Conservation (phyloP, 2,888 invertebrate species). For the Glyphotaelius pellucidus region DNA sequence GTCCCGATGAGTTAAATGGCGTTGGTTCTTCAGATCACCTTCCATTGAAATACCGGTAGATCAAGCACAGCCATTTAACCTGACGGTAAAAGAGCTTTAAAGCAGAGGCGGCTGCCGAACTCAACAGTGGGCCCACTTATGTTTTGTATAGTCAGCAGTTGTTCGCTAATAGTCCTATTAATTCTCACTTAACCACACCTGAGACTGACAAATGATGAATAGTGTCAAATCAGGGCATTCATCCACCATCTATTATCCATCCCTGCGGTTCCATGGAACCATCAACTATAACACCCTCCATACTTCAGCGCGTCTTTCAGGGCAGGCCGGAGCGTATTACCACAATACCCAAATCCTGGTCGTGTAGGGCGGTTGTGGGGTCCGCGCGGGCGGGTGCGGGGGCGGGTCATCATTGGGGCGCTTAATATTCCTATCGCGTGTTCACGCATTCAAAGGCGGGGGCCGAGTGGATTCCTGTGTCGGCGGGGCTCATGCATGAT, state of each 20-base stretch:
- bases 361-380: not conserved
- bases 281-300: constrained; percentile 4
- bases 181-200: constrained; percentile 3
- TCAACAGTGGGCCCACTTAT: not conserved
- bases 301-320: not conserved
- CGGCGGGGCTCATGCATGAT: constrained; percentile 65
- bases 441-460: constrained; percentile 65
- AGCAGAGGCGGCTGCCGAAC: not conserved
- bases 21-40: no score
- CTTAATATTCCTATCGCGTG: constrained; percentile 66
- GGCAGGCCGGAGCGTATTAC: constrained; percentile 48
- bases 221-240: not conserved
- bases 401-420: constrained; percentile 42
- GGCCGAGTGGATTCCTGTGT: constrained; percentile 66
- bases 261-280: not conserved
- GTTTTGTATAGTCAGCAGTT: not conserved
- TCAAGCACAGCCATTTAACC: no score
- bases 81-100: not conserved
- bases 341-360: constrained; percentile 61
- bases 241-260: not conserved
- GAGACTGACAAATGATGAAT: constrained; percentile 5
- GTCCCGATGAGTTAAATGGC: no score
- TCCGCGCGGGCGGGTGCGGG: not conserved
- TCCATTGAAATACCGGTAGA: no score
- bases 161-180: not conserved